Base-by-base conservation (phyloP, 2,797 vertebrate genomes). In the Centropyge bicolor region DNA sequence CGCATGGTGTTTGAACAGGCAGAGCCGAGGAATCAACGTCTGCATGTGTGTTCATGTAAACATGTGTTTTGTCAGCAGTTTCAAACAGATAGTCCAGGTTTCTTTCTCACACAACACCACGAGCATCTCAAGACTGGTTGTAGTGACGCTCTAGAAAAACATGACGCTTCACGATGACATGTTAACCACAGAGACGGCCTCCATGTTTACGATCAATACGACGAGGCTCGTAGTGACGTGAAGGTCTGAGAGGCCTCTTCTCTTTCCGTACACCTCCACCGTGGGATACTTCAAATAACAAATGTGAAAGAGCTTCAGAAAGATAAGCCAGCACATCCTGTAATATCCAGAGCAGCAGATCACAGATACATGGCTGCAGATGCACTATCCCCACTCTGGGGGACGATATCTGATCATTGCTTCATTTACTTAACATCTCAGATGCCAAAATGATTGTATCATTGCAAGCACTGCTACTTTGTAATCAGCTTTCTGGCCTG, bases 31-130 rank as follows among this genome's bases (percentile, higher is more conserved):
- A 27, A 27, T 72, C 52, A 22, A 35, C 59, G 59, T 17, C 8
- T 67, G 51, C 38, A 24, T 27, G 49, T 43, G 22, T 59, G 31
- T 43, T 31, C 22, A 8, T 83, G 72, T 56, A 56, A 78, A 79
- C 67, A 64, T 57, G 64, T 57, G 48, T 73, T 48, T 78, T 81
- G 76, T 89, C 65, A 74, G 72, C 75, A 54, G n/a, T 60, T 82
- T 73, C 22, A 45, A 48, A 66, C 12, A 35, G 77, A 85, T 52
- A 22, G 43, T 20, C 20, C 46, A 20, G 63, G 6, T 83, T 46
- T 75, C 45, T 46, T 60, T 40, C 40, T 81, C 49, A 51, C 16
- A 55, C n/a, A n/a, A n/a, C n/a, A n/a, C 45, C 19, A 16, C 8
- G 55, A 68, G 72, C 17, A 70, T 52, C 62, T 74, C 70, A 43